Evolutionary conservation across 2,797 vertebrate species (phyloP).

Genomic region (Gobio occitaniae): DNA sequence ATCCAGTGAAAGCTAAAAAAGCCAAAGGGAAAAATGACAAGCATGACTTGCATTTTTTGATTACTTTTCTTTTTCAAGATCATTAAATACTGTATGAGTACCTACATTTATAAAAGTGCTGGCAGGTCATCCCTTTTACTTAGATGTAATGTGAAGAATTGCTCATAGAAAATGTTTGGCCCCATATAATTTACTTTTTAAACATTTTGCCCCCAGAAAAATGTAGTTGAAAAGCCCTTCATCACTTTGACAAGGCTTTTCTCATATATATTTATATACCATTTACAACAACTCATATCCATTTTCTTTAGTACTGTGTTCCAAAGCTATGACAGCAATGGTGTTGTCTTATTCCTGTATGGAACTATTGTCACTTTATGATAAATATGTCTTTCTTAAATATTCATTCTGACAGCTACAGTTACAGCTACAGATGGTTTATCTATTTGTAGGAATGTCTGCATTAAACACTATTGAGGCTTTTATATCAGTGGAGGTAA

Average conservation of each 20-base stretch:
- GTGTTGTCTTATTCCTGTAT: constrained; percentile 7
- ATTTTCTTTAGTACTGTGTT: constrained; percentile 11
- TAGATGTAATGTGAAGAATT: background rate
- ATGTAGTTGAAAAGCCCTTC: background rate
- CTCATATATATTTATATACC: background rate
- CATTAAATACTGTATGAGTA: background rate
- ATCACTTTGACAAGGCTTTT: constrained; percentile 21
- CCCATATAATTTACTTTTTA: background rate
- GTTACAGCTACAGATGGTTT: background rate
- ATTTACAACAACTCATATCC: constrained; percentile 23
- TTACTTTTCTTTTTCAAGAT: background rate
- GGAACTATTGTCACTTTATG: constrained; percentile 8
- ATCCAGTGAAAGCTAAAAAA: background rate
- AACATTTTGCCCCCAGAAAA: background rate
- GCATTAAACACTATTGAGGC: background rate
- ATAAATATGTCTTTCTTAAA: constrained; percentile 22
- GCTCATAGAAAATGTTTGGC: background rate
- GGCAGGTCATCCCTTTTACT: background rate
- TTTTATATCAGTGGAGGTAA: background rate
- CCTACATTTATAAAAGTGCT: background rate
- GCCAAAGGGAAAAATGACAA: background rate
- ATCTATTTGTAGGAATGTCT: background rate
- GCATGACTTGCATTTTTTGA: background rate
- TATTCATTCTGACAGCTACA: constrained; percentile 4
- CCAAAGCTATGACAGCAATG: constrained; percentile 2